Evolutionary conservation across 2,888 invertebrate genomes (phyloP).

Genomic region (Heliconius ismenius): DNA sequence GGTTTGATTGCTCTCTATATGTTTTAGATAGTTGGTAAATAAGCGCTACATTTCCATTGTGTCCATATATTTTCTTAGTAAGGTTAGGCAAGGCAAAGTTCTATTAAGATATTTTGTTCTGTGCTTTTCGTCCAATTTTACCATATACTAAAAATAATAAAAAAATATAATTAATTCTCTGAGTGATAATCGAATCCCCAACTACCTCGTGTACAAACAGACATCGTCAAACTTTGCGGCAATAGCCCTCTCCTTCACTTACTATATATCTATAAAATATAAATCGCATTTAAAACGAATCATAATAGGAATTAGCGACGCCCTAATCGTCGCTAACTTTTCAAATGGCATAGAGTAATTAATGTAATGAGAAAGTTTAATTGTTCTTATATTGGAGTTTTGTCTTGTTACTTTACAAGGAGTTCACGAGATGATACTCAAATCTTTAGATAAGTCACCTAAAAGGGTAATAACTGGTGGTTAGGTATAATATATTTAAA

Average conservation of each 20-base stretch:
- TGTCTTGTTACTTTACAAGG: slow-evolving; percentile 42
- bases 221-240: neutral
- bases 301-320: slow-evolving; percentile 31
- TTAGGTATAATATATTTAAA: no score
- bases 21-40: slow-evolving; percentile 18
- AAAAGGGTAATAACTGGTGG: no score
- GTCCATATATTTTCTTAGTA: neutral
- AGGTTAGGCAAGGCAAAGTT: no score
- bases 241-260: no score
- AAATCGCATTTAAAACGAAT: slow-evolving; percentile 8
- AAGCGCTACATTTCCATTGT: neutral
- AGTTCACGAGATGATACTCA: slow-evolving; percentile 22
- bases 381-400: slow-evolving; percentile 34
- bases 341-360: slow-evolving; percentile 30
- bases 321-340: slow-evolving; percentile 6
- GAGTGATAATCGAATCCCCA: neutral
- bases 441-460: neutral
- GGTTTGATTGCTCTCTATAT: slow-evolving; percentile 5
- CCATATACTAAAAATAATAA: no score
- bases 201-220: neutral
- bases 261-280: neutral
- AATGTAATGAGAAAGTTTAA: slow-evolving; percentile 40
- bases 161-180: neutral
- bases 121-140: no score
- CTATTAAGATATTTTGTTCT: no score